Percentiles rank a stretch among this genome's conserved stretches.
Conservation (phyloP, 2,888 invertebrate species). For the Agelastica alni region DNA sequence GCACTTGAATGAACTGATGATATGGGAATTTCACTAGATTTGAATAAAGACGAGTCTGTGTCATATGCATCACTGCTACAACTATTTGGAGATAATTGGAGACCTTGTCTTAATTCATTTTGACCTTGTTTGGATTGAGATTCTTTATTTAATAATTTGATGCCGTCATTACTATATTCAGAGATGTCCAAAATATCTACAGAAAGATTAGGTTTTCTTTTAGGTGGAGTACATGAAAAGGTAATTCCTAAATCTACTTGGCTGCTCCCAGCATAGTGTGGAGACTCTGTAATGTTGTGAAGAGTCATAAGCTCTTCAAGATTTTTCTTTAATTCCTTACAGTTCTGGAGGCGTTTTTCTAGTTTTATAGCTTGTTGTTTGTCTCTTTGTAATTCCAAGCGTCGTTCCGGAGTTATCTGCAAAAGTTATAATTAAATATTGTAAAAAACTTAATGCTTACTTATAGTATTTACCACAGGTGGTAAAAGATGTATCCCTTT, state of each 20-base stretch:
- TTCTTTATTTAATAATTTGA: conserved; percentile 34
- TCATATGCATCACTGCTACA: conserved; percentile 12
- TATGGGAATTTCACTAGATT: conserved; percentile 12
- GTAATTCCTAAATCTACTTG: conserved; percentile 35
- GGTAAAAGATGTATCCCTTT: conserved; percentile 75
- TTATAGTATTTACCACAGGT: conserved; percentile 68
- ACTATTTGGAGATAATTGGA: neutral
- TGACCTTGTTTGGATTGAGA: conserved; percentile 21
- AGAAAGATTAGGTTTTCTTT: conserved; percentile 39
- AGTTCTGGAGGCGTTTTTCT: conserved; percentile 62
- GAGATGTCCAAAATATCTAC: conserved; percentile 46
- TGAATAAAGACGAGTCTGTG: conserved; percentile 14
- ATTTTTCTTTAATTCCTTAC: conserved; percentile 54
- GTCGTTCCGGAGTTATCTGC: conserved; percentile 68
- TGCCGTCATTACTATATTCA: conserved; percentile 43
- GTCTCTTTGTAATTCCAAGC: conserved; percentile 69
- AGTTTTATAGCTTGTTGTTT: conserved; percentile 68
- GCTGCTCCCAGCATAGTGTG: conserved; percentile 33
- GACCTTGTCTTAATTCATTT: neutral
- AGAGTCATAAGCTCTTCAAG: conserved; percentile 39
- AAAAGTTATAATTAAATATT: conserved; percentile 41
- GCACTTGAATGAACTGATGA: conserved; percentile 17
- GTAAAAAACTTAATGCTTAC: neutral
- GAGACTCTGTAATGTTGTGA: conserved; percentile 29
- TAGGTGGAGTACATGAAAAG: conserved; percentile 13